Percentiles rank a stretch among this genome's conserved stretches.
phyloP scores from a whole-genome alignment of 2,797 vertebrate species.

The Myioborus melanocephalus region DNA sequence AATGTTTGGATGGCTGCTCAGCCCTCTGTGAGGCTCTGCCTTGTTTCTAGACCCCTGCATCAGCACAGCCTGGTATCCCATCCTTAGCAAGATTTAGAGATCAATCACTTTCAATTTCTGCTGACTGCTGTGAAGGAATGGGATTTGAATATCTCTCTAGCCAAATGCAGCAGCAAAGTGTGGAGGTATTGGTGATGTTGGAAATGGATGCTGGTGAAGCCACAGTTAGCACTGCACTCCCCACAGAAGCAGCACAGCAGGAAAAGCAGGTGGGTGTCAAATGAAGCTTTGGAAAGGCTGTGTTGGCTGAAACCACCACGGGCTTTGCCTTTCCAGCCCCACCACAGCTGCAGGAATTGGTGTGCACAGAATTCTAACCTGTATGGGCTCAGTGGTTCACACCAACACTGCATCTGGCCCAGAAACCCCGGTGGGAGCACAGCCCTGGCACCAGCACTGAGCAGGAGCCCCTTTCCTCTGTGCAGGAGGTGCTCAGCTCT shows the following conservation, averaged over 20 bases:
- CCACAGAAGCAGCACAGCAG: neutral
- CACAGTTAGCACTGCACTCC: neutral
- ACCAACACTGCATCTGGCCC: neutral
- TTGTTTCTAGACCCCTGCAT: fast-evolving
- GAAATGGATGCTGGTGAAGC: neutral
- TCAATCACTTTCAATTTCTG: neutral
- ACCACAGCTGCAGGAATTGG: neutral
- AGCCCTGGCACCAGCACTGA: neutral
- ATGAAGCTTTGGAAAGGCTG: neutral
- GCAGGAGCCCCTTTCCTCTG: neutral
- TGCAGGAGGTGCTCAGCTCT: neutral
- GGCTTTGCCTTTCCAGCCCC: neutral
- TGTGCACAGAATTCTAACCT: neutral
- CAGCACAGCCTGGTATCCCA: neutral
- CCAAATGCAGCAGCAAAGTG: neutral
- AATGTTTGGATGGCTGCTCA: neutral
- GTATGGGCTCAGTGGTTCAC: neutral
- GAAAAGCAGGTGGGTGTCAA: neutral
- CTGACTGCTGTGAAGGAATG: neutral
- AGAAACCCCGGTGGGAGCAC: neutral
- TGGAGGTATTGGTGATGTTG: neutral
- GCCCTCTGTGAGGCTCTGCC: neutral
- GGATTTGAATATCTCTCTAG: neutral
- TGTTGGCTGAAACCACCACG: fast-evolving
- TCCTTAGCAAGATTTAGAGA: neutral